Percentiles rank a stretch among this genome's conserved stretches.
phyloP scores from a whole-genome alignment of 2,888 invertebrate species.

The Brenthis ino region DNA sequence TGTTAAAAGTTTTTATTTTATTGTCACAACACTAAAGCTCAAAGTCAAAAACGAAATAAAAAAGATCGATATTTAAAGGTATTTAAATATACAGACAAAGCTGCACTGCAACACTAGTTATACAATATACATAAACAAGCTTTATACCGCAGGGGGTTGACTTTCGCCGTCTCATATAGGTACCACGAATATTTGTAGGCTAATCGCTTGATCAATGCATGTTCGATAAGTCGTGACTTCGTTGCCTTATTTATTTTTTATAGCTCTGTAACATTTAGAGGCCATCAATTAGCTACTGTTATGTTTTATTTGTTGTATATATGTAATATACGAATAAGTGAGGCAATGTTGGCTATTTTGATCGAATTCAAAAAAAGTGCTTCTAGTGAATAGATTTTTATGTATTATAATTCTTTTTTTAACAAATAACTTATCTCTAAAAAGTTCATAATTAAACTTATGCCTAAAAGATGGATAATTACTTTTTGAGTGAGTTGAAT shows the following conservation, averaged over 20 bases:
- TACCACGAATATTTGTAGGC: slow-evolving; percentile 11
- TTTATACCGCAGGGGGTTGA: slow-evolving; percentile 4
- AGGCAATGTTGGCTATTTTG: too few species aligned
- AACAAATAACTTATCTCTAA: too few species aligned
- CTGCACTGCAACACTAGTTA: not conserved
- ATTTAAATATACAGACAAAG: not conserved
- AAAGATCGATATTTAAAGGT: not conserved
- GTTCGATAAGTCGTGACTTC: slow-evolving; percentile 27
- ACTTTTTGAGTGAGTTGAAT: too few species aligned
- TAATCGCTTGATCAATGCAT: slow-evolving; percentile 20
- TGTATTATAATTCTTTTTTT: too few species aligned
- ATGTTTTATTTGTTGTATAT: slow-evolving; percentile 13
- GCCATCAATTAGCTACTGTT: slow-evolving; percentile 23
- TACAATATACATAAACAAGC: not conserved
- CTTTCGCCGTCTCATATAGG: slow-evolving; percentile 15
- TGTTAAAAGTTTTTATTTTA: too few species aligned
- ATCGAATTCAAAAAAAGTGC: too few species aligned
- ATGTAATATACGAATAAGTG: too few species aligned
- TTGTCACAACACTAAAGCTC: too few species aligned
- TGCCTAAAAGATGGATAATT: too few species aligned
- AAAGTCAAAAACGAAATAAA: too few species aligned
- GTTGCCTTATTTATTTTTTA: slow-evolving; percentile 26
- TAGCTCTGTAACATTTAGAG: slow-evolving; percentile 9
- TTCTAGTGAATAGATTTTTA: too few species aligned
- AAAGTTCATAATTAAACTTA: too few species aligned